Evolutionary conservation across 2,888 invertebrate species (phyloP).

Genomic region (Pachliopta kotzebuea): DNA sequence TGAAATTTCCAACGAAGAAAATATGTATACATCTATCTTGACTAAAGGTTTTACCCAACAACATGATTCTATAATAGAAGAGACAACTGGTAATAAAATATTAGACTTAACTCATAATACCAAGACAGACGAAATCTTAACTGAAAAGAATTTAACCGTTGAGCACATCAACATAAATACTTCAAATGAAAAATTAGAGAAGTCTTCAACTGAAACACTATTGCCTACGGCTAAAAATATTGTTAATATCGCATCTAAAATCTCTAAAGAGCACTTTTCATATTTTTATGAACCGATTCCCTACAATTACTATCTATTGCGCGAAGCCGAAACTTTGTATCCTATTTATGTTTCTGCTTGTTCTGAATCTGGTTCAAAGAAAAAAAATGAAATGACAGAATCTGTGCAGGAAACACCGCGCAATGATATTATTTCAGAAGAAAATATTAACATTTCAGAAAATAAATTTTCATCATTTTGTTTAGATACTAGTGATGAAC

Average conservation of each 20-base stretch:
- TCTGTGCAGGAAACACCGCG: not conserved
- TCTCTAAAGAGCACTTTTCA: not conserved
- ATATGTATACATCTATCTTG: slow-evolving; percentile 29
- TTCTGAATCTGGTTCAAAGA: not conserved
- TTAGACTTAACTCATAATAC: not conserved
- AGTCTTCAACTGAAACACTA: not conserved
- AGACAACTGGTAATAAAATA: not conserved
- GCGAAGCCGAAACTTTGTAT: slow-evolving; percentile 37
- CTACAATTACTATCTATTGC: slow-evolving; percentile 17
- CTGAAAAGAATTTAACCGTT: not conserved
- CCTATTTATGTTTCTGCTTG: slow-evolving; percentile 24
- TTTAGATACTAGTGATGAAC: not conserved
- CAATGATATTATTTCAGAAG: not conserved
- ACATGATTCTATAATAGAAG: not conserved
- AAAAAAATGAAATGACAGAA: slow-evolving; percentile 9
- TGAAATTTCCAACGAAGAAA: slow-evolving; percentile 50
- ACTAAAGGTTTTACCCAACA: not conserved
- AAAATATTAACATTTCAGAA: not conserved
- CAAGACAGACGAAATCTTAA: not conserved
- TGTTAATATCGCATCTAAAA: not conserved
- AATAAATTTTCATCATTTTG: not conserved
- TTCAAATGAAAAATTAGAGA: not conserved
- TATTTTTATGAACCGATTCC: slow-evolving; percentile 11
- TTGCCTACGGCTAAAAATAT: not conserved
- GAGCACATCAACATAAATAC: too few species aligned